Percentiles rank a stretch among this genome's conserved stretches.
Conservation (phyloP, 2,797 vertebrate genomes). For the Potorous gilbertii region DNA sequence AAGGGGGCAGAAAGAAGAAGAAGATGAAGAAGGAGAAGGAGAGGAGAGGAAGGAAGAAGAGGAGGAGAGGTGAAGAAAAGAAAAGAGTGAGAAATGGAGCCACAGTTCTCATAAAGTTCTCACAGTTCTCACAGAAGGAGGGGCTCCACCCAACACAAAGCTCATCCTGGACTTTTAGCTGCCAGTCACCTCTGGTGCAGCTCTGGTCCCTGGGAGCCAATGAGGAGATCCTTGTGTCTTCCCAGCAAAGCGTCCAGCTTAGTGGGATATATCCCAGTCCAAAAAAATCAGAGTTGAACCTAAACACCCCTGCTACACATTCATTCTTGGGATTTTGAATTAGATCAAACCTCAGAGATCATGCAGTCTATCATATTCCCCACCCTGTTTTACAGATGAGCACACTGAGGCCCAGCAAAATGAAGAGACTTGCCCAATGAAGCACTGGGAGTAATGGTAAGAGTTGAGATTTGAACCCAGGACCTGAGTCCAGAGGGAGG, state of each 20-base stretch:
- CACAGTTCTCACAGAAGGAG: neutral
- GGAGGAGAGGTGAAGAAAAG: accelerated
- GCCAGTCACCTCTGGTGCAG: neutral
- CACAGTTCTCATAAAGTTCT: neutral
- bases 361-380: neutral
- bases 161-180: neutral
- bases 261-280: too few species aligned
- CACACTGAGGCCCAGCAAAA: neutral
- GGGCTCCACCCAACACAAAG: too few species aligned
- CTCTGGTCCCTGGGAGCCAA: neutral
- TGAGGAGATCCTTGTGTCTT: neutral
- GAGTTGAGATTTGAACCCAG: neutral
- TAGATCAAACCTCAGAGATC: neutral
- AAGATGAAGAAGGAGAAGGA: neutral
- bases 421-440: neutral
- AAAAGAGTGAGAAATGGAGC: neutral
- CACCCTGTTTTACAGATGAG: neutral
- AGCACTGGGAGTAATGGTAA: neutral
- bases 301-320: neutral
- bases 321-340: neutral
- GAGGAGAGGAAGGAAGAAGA: too few species aligned
- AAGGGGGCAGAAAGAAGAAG: too few species aligned
- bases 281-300: neutral
- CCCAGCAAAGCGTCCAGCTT: neutral
- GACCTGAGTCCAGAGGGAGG: neutral